Base-by-base conservation (phyloP, 2,797 vertebrate species). In the Sebastes iracundus region DNA sequence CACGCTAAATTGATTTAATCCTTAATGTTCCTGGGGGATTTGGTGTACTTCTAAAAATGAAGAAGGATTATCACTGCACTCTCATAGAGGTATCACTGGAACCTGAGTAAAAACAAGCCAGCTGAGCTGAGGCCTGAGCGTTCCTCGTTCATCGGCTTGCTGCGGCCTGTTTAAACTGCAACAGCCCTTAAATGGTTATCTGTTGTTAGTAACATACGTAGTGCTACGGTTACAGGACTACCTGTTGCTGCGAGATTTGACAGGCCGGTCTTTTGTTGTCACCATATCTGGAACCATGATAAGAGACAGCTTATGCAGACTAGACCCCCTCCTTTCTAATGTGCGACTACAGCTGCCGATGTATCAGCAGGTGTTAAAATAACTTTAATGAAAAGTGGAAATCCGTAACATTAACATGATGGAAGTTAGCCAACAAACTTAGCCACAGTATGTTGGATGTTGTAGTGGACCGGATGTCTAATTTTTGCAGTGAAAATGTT, bases 1-100 rank as follows among this genome's bases (percentile, higher is more conserved):
- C 82, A 74, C 73, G 71, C 77, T 59, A n/a, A 60, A 80, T 16
- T 71, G 70, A 83, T 80, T 91, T 90, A 88, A 93, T 91, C 88
- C 82, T 7, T 30, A 77, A 72, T 79, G 82, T 87, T 84, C 75
- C 75, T 16, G 25, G 25, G 20, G 72, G 77, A 89, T 88, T 88
- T 75, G 65, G 72, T 60, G 72, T 61, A 68, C 84, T 81, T 87
- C 59, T 61, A 32, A 82, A 89, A 84, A 79, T 1, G 75, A 3
- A 38, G 56, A 58, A 63, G 83, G 77, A 93, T 90, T 81, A 89
- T 81, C 35, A 6, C 33, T 28, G 72, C 72, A 49, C 76, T 79
- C 72, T 77, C n/a, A 68, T 14, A 35, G 64, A 77, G 25, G 60
- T 81, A 64, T 81, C 75, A 64, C 4, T 53, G 72, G 56, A 82